phyloP scores from a whole-genome alignment of 2,113 vertebrate genomes.

The Lepus americanus region DNA sequence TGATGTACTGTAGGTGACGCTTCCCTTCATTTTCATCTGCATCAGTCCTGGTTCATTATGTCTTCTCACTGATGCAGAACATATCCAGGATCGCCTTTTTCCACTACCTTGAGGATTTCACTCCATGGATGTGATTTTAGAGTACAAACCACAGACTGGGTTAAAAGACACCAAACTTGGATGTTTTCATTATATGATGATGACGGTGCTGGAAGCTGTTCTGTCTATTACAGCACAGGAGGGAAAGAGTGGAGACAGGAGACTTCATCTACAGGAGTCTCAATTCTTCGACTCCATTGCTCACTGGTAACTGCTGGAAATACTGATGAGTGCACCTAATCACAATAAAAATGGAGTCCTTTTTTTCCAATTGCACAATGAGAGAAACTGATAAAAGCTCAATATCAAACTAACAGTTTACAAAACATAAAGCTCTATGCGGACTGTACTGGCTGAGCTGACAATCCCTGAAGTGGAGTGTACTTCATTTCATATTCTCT shows the following conservation, averaged over 20 bases:
- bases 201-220: background rate
- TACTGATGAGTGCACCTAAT: background rate
- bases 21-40: background rate
- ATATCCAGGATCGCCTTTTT: background rate
- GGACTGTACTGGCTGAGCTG: background rate
- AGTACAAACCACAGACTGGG: background rate
- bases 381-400: background rate
- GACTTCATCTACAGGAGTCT: background rate
- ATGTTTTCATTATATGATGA: background rate
- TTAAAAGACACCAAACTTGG: background rate
- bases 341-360: background rate
- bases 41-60: background rate
- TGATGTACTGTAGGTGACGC: background rate
- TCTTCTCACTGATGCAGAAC: background rate
- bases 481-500: background rate
- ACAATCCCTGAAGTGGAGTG: background rate
- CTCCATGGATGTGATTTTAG: background rate
- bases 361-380: background rate
- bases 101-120: background rate
- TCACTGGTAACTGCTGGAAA: background rate
- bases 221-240: background rate
- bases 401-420: background rate
- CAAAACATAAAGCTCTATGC: background rate
- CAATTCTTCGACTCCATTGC: background rate
- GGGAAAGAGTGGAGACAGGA: background rate